Evolutionary conservation across 2,113 vertebrate genomes (phyloP).

Genomic region (Dolichotis patagonum): DNA sequence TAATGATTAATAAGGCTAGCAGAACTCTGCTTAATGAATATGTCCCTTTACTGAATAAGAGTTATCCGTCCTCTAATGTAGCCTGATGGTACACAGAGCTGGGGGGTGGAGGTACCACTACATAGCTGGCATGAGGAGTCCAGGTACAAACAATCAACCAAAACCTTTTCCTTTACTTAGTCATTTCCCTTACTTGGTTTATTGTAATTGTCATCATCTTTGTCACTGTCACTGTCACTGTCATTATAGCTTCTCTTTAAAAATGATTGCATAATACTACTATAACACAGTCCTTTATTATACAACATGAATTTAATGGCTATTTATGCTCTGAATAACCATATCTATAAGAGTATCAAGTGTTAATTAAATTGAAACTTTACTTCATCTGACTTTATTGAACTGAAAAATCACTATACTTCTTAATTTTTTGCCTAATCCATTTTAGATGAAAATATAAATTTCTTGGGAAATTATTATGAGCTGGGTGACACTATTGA

Average conservation of each 20-base stretch:
- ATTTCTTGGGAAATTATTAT: not conserved
- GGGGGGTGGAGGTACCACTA: too few relatives aligned
- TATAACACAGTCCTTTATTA: not conserved
- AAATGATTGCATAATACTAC: not conserved
- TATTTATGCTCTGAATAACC: not conserved
- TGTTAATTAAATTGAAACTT: not conserved
- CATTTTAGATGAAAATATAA: slow-evolving; percentile 40
- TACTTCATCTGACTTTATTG: slow-evolving; percentile 6
- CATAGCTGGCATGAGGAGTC: not conserved
- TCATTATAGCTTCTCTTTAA: not conserved
- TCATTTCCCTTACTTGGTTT: not conserved
- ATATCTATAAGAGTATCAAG: not conserved
- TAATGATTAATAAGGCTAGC: not conserved
- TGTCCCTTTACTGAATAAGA: not conserved
- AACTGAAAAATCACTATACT: not conserved
- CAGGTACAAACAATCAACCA: not conserved
- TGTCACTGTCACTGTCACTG: not conserved
- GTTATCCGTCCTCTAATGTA: not conserved
- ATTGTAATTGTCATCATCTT: not conserved
- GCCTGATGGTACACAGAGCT: not conserved
- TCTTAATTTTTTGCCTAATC: not conserved
- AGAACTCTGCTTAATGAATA: not conserved
- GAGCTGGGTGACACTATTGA: not conserved
- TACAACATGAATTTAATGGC: not conserved
- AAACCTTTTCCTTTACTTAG: not conserved